Base-by-base conservation (phyloP, 2,888 invertebrate genomes). In the Meghimatium bilineatum region DNA sequence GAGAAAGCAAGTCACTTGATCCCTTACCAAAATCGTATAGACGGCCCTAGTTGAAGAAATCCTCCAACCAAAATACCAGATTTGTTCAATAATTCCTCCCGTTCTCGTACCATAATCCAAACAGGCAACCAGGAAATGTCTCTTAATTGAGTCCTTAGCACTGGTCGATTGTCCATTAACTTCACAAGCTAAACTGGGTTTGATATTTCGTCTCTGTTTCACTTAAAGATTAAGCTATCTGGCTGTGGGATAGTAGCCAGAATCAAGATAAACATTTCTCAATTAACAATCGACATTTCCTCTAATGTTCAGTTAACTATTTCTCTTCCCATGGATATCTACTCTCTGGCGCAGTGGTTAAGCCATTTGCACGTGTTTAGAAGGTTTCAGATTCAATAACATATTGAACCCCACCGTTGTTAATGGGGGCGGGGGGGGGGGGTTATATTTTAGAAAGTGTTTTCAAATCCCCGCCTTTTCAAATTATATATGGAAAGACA, bases 101-200 rank as follows among this genome's bases (percentile, higher is more conserved):
- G 26, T n/a, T 17, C 38, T 34, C 69, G 26, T 8, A 26, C 36
- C 26, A 36, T 38, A 38, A 36, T 38, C 71, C 26, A 36, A 36
- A 38, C 36, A 71, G 71, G n/a, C 36, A 26, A 26, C 38, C 38
- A 71, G 38, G 71, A 71, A 71, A 71, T 71, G 38, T 38, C 38
- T n/a, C 38, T n/a, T 71, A 38, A 71, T 71, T 71, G 71, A 38
- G 3, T 38, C 26, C 38, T 71, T 71, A 38, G 38, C 71, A n/a
- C 26, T 71, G 71, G 71, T 71, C 71, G 71, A 71, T 36, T 71
- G 71, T 38, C 71, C 71, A 71, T 71, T 71, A 71, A 71, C 71
- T 38, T 38, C n/a, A n/a, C 38, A 71, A 38, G 71, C 71, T n/a
- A n/a, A 71, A 71, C 71, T 38, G 38, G 71, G 14, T 71, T 71